Conservation (phyloP, 2,113 vertebrate genomes). For the Pimephales promelas region DNA sequence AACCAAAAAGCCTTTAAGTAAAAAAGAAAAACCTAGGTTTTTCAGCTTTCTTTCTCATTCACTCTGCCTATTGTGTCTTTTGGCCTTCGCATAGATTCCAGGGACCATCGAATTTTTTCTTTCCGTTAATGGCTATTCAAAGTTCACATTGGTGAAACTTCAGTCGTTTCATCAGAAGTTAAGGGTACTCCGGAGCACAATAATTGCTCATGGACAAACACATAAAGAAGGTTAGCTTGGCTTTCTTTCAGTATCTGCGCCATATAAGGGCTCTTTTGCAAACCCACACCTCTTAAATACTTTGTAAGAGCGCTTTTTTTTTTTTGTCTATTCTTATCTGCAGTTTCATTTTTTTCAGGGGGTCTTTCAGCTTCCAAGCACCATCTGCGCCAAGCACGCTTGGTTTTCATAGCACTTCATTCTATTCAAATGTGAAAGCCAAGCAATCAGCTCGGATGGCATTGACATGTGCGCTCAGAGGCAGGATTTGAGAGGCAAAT, state of each 20-base stretch:
- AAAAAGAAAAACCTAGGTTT: constrained; percentile 2
- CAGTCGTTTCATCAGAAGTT: constrained; percentile 12
- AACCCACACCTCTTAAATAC: constrained; percentile 56
- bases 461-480: constrained; percentile 62
- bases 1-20: not conserved
- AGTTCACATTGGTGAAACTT: constrained; percentile 37
- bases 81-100: constrained; percentile 63
- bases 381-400: constrained; percentile 65
- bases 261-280: constrained; percentile 14
- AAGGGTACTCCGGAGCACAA: not conserved
- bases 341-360: constrained; percentile 47
- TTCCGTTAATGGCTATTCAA: constrained; percentile 41
- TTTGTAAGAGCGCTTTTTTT: constrained; percentile 31
- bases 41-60: constrained; percentile 21
- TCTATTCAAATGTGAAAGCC: constrained; percentile 63
- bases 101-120: constrained; percentile 25
- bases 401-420: constrained; percentile 62
- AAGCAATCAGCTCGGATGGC: constrained; percentile 69
- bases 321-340: constrained; percentile 43
- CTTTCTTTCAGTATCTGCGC: not conserved
- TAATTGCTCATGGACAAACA: constrained; percentile 14
- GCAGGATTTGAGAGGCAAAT: constrained; percentile 69
- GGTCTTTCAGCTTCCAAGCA: constrained; percentile 50
- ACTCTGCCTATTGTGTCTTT: constrained; percentile 56
- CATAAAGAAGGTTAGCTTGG: constrained; percentile 21